Evolutionary conservation across 2,797 vertebrate species (phyloP).

Genomic region (Onychomys arenicola): DNA sequence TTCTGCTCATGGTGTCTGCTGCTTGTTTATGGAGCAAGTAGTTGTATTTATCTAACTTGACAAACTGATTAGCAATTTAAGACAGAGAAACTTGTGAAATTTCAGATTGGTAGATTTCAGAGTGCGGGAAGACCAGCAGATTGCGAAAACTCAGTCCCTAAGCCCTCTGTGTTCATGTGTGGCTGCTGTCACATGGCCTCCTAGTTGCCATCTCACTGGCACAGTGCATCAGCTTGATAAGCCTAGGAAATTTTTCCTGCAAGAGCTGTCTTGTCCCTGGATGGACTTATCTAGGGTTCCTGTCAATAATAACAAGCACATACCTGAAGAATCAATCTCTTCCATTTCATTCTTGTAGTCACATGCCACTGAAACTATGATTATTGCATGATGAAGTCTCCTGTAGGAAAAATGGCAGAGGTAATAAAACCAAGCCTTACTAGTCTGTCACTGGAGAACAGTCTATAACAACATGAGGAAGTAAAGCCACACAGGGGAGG

Average conservation of each 20-base stretch:
- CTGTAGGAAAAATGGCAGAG: neutral
- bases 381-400: neutral
- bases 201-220: neutral
- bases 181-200: rapidly evolving
- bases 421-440: neutral
- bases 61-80: neutral
- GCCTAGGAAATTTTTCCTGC: neutral
- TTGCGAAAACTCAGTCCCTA: neutral
- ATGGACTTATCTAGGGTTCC: neutral
- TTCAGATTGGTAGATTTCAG: neutral
- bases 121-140: rapidly evolving
- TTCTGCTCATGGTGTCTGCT: neutral
- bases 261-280: neutral
- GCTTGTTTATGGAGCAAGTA: neutral
- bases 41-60: neutral
- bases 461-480: neutral
- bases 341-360: slow-evolving; percentile 2
- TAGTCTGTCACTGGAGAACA: neutral
- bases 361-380: neutral
- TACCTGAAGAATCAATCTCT: neutral
- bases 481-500: neutral
- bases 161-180: neutral
- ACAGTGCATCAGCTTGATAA: neutral
- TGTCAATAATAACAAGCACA: rapidly evolving
- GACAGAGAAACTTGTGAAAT: neutral